A percentile compares a stretch with the other conserved stretches of the same genome.
Conservation (phyloP, 2,797 vertebrate species). For the Cossypha niveicapilla region DNA sequence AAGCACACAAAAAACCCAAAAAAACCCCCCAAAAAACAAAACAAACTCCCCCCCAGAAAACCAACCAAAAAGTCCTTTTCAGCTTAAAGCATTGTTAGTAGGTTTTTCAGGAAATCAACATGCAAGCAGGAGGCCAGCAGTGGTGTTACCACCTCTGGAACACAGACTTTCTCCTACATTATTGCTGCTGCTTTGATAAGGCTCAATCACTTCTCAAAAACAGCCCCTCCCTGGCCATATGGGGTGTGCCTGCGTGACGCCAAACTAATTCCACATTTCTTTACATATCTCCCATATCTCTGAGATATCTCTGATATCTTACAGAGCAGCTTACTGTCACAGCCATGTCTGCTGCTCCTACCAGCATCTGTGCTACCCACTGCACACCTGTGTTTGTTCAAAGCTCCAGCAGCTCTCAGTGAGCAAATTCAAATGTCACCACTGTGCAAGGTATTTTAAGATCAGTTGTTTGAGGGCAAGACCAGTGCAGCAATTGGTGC, state of each 20-base stretch:
- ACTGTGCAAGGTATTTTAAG: background rate
- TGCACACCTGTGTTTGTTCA: fast-evolving
- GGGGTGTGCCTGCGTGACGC: background rate
- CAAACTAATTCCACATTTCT: background rate
- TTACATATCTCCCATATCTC: background rate
- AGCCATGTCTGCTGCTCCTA: background rate
- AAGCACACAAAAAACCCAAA: background rate
- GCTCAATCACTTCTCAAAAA: background rate
- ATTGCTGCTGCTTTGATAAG: background rate
- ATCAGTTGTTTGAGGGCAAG: background rate
- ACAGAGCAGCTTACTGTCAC: background rate
- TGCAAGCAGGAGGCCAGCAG: background rate
- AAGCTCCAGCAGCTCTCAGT: background rate
- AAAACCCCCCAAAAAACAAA: too few relatives aligned
- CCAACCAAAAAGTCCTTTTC: background rate
- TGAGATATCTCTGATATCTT: background rate
- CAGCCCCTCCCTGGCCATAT: background rate
- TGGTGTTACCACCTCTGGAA: background rate
- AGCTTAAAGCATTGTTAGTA: slow-evolving; percentile 39
- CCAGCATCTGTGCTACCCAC: background rate
- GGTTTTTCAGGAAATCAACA: slow-evolving; percentile 23
- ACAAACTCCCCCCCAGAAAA: too few relatives aligned
- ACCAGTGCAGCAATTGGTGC: background rate
- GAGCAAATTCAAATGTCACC: background rate
- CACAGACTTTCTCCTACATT: background rate